phyloP scores from a whole-genome alignment of 2,888 invertebrate species.

The Clistopyga incitator region DNA sequence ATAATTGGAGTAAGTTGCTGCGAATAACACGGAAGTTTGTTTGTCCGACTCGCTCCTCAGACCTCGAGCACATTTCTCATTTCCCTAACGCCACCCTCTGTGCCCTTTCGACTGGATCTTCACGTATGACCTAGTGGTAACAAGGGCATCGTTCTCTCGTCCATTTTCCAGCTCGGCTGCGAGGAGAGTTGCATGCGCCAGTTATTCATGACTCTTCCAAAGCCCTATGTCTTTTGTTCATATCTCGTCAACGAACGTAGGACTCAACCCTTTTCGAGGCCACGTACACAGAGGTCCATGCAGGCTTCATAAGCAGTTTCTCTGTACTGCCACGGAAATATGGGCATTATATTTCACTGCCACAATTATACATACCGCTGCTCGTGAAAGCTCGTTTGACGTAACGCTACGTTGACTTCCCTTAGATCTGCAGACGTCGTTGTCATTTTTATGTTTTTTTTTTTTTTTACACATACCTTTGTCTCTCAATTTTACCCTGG shows the following conservation, averaged over 20 bases:
- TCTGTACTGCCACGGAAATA: neutral
- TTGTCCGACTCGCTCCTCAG: neutral
- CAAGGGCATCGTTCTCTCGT: slow-evolving; percentile 27
- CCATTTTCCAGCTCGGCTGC: slow-evolving; percentile 15
- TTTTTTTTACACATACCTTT: neutral
- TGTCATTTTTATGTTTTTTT: neutral
- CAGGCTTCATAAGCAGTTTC: neutral
- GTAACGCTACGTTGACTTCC: neutral
- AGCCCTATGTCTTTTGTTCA: slow-evolving; percentile 23
- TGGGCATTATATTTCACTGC: slow-evolving; percentile 33
- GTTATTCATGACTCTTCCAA: slow-evolving; percentile 44
- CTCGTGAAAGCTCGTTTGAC: slow-evolving; percentile 22
- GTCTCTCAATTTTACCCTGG: too few species aligned
- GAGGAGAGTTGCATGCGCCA: slow-evolving; percentile 34
- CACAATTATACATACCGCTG: slow-evolving; percentile 5
- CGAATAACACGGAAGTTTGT: neutral
- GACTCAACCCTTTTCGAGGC: neutral
- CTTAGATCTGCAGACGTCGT: neutral
- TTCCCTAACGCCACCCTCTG: slow-evolving; percentile 5
- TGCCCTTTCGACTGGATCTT: slow-evolving; percentile 42
- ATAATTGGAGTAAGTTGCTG: neutral
- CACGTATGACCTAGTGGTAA: slow-evolving; percentile 46
- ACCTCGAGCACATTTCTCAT: neutral
- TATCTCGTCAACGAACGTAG: slow-evolving; percentile 17
- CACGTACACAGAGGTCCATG: neutral